These are phyloP conservation scores for Mystacides longicornis DNA, from an alignment of 2,888 invertebrate genomes.

Conservation along the genomic window DNA sequence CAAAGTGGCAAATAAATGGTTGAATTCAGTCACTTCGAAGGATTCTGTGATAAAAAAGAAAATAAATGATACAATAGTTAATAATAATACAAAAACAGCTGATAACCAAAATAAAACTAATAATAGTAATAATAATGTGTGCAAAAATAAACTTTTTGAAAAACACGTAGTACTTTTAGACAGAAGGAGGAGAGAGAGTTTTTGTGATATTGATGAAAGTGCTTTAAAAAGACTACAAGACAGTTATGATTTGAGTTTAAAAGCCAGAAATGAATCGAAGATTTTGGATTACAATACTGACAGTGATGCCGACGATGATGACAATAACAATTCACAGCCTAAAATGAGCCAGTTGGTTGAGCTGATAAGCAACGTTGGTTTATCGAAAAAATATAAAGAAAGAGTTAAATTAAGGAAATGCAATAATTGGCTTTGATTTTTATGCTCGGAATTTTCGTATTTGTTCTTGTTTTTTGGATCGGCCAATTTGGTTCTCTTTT, in stretches of 20 bases:
- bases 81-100: background rate
- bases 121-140: background rate
- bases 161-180: slow-evolving; percentile 18
- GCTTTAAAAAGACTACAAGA: slow-evolving; percentile 10
- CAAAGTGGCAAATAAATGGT: slow-evolving; percentile 7
- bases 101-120: background rate
- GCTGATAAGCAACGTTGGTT: slow-evolving; percentile 42
- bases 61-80: background rate
- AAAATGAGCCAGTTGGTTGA: slow-evolving; percentile 40
- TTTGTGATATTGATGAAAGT: slow-evolving; percentile 13
- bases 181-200: slow-evolving; percentile 21
- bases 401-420: slow-evolving; percentile 36
- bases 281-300: slow-evolving; percentile 12
- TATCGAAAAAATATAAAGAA: slow-evolving; percentile 39
- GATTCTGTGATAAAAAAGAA: background rate
- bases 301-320: slow-evolving; percentile 12
- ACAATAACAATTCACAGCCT: slow-evolving; percentile 10
- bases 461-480: too few relatives aligned
- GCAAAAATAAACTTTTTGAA: slow-evolving; percentile 16
- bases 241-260: slow-evolving; percentile 6
- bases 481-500: too few relatives aligned
- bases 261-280: slow-evolving; percentile 12
- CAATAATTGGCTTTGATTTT: slow-evolving; percentile 47
- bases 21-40: background rate
- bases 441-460: too few relatives aligned